Evolutionary conservation across 2,888 invertebrate species (phyloP), one percentile per base, ranked within the genome.

Genomic region (Lasiommata megera): DNA sequence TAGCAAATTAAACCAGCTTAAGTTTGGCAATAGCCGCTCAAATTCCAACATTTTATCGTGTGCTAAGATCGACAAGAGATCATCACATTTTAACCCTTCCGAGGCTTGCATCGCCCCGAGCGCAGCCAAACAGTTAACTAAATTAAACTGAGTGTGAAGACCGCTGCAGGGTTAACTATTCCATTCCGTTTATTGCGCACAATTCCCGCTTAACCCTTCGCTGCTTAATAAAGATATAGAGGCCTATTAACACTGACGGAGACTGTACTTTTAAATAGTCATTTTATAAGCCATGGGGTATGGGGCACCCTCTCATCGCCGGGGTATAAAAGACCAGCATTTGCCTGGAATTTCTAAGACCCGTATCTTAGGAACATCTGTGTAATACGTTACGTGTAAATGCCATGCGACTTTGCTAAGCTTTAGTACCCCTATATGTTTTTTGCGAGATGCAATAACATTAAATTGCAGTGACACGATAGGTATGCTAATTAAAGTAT

Each of bases 101-200:
- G 76, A 77, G 71, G 73, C 72, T 74, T 82, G 86, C 86, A 82
- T 69, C 63, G 82, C 85, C 70, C 80, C 75, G 79, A 82, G 86
- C 83, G 82, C 84, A 82, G 74, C 84, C 80, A 76, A 82, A 88
- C 88, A 82, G 88, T 89, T 89, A 90, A 89, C 89, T 88, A 90
- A 90, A 89, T 89, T 89, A 89, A 89, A 89, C 80, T 83, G 87
- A 88, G 87, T 90, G 90, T 84, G 88, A 89, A 88, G 84, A 85
- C 83, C 84, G 83, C 84, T 87, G 82, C 84, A 86, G 88, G 88
- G 88, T 84, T 88, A 85, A 90, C 89, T 89, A 89, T 89, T 88
- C 86, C 89, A 89, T 89, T 88, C 82, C 88, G 80, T 90, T 89
- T 89, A 89, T 89, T 88, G 86, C 88, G 77, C 79, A 78, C 84